Base-by-base conservation (phyloP, 1,140 invertebrate genomes). In the Drosophila rhopaloa region DNA sequence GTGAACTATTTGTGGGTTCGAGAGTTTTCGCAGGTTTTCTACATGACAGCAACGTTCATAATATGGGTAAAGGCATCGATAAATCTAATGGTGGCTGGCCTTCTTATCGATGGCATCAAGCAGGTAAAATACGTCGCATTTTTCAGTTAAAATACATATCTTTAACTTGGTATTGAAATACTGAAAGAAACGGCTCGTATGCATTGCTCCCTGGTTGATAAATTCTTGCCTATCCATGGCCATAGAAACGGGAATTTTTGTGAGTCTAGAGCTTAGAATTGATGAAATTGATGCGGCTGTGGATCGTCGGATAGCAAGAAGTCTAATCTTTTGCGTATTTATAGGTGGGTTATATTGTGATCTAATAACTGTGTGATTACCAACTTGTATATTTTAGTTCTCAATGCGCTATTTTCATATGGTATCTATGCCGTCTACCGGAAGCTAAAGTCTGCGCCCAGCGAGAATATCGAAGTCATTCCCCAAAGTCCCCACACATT, bases 131-230 rank as follows among this genome's bases (percentile, higher is more conserved):
- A 43, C n/a, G 4, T 13, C 8, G 1, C 2, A 50, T 11, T 9
- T 19, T 16, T 3, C 19, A 41, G 44, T 13, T n/a, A 19, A 14
- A 19, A 0, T 5, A 4, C 1, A 11, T 13, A 24, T n/a, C 14
- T 7, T 37, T 10, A 8, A 19, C 35, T 46, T 13, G 7, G 6
- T 1, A 4, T 43, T 8, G 0, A 4, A 13, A 24, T 41, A 16
- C 46, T 2, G 1, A 9, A 11, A 91, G 90, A 85, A 88, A 79
- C 90, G 90, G 76, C 86, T 89, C 11, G 66, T 91, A 48, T 91
- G 90, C 61, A 89, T 91, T 85, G 79, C 90, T 67, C 90, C 90
- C 14, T 91, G 90, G 90, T 62, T 91, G 4, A 91, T 91, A 16
- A 91, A 91, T 63, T 58, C 90, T 1, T 75, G 58, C 11, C 76